A percentile compares a stretch with the other conserved stretches of the same genome.
phyloP scores from a whole-genome alignment of 2,888 invertebrate genomes.

The Archips xylosteana region DNA sequence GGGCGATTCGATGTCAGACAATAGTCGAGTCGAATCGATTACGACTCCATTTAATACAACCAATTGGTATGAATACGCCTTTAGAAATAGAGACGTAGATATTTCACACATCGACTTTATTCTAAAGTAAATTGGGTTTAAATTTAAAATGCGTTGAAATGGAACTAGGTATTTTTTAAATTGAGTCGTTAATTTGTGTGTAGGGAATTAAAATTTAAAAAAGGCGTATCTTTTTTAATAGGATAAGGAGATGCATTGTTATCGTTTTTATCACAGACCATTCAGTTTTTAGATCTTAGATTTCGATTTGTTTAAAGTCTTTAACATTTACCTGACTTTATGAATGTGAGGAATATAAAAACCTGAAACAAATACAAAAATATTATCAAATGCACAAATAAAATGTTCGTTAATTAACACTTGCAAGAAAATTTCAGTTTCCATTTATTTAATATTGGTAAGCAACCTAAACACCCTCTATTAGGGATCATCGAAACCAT shows the following conservation, averaged over 20 bases:
- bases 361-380: conserved; percentile 20
- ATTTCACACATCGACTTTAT: not conserved
- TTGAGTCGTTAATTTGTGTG: not conserved
- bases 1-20: conserved; percentile 71
- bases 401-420: too few species aligned
- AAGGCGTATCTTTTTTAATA: conserved; percentile 17
- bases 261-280: not conserved
- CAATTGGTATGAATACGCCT: conserved; percentile 50
- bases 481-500: too few species aligned
- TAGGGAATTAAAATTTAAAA: conserved; percentile 13
- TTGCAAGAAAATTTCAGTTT: too few species aligned
- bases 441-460: too few species aligned
- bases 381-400: too few species aligned
- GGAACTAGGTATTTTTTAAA: not conserved
- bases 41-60: conserved; percentile 74
- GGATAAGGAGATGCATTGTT: not conserved
- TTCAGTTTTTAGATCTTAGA: too few species aligned
- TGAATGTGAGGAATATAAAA: not conserved
- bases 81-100: not conserved
- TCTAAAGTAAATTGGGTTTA: not conserved
- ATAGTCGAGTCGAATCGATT: conserved; percentile 81
- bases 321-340: conserved; percentile 5
- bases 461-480: too few species aligned
- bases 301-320: too few species aligned
- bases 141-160: not conserved